A percentile compares a stretch with the other conserved stretches of the same genome.
These are phyloP conservation scores for Gymnocheta viridis DNA, from an alignment of 2,888 invertebrate genomes.

Conservation along the genomic window DNA sequence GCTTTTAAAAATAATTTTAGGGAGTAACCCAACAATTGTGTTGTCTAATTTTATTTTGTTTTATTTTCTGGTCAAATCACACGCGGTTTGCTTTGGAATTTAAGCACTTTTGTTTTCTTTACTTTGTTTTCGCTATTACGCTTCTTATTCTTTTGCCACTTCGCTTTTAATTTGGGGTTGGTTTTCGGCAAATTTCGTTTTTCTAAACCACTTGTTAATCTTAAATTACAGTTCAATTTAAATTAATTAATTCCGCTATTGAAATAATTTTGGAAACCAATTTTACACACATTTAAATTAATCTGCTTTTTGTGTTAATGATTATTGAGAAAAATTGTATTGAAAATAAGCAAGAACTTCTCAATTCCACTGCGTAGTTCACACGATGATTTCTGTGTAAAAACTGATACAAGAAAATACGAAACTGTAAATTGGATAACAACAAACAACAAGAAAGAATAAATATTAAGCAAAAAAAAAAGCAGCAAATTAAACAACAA, in stretches of 20 bases:
- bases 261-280: neutral
- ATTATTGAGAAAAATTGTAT: neutral
- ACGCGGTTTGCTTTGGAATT: constrained; percentile 8
- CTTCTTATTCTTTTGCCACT: constrained; percentile 12
- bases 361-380: constrained; percentile 45
- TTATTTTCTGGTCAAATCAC: neutral
- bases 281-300: neutral
- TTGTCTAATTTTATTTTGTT: neutral
- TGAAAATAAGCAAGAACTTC: neutral
- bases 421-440: constrained; percentile 70
- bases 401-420: constrained; percentile 61
- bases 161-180: constrained; percentile 1
- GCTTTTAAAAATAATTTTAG: neutral
- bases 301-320: neutral
- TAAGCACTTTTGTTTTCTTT: constrained; percentile 58
- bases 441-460: constrained; percentile 54
- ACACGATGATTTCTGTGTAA: constrained; percentile 68
- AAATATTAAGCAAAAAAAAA: constrained; percentile 21
- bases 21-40: constrained; percentile 14
- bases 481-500: constrained; percentile 35
- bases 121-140: constrained; percentile 3
- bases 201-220: constrained; percentile 29
- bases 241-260: neutral
- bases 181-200: constrained; percentile 23
- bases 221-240: neutral